Evolutionary conservation across 2,797 vertebrate genomes (phyloP).

Genomic region (Falco columbarius): DNA sequence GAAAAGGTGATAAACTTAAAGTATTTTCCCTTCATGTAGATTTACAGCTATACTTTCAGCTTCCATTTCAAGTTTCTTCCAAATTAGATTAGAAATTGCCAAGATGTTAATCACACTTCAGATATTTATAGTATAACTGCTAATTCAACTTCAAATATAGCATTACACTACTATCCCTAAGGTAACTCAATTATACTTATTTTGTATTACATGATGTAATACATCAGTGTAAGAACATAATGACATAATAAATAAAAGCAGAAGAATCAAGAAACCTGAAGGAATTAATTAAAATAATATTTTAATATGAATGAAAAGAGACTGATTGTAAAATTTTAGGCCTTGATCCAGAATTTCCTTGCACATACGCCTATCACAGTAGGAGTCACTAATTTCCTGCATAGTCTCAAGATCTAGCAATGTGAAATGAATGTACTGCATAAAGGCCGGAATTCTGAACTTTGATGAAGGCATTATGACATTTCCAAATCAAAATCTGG

Average conservation of each 20-base stretch:
- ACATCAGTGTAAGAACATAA: background rate
- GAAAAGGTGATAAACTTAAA: background rate
- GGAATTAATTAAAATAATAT: background rate
- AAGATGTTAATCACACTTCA: background rate
- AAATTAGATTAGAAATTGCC: conserved; percentile 5
- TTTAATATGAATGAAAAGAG: background rate
- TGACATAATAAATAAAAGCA: background rate
- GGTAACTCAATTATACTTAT: background rate
- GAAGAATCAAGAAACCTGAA: background rate
- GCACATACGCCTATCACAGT: background rate
- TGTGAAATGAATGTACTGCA: background rate
- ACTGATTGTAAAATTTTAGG: background rate
- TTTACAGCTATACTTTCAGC: background rate
- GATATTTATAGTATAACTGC: background rate
- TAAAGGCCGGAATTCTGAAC: background rate
- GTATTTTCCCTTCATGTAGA: conserved; percentile 1
- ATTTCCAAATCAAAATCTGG: background rate
- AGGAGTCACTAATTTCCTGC: background rate
- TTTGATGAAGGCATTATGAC: background rate
- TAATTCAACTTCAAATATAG: background rate
- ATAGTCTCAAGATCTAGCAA: background rate
- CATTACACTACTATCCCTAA: background rate
- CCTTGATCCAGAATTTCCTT: background rate
- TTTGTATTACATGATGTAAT: background rate
- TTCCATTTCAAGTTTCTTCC: background rate